Base-by-base conservation (phyloP, 2,113 vertebrate species). In the Eretmochelys imbricata region DNA sequence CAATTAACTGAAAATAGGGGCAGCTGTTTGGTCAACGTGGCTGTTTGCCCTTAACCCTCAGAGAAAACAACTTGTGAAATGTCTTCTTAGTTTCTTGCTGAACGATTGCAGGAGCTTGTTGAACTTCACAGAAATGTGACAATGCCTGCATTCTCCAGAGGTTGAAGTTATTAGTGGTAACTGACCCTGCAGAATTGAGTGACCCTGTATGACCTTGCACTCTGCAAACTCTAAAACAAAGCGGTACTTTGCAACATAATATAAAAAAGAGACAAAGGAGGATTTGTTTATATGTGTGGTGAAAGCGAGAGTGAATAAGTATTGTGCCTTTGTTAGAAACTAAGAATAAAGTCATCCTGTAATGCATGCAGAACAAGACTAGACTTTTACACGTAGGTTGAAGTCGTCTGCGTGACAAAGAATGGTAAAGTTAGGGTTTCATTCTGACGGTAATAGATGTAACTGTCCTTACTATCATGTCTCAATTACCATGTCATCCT, bases 111-210 rank as follows among this genome's bases (percentile, higher is more conserved):
- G 90, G 25, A 88, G 53, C 91, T 89, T 42, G 86, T 91, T 91
- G 96, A 97, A 95, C 97, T 96, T 95, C 87, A 92, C 59, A 97
- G 93, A 89, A 94, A 85, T 2, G 38, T 85, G 88, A 96, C 80
- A 5, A 79, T 85, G 87, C 62, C 5, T 35, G 88, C 0, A 0
- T 94, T 98, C 97, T 97, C 93, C 84, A 93, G 92, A 91, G 89
- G 75, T 89, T 91, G 93, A 89, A 82, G 72, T 93, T 97, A 97
- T 97, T 94, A 94, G 91, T 91, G 88, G 79, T 87, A 17, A n/a
- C 80, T 95, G 90, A 91, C 83, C 89, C 95, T 80, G 0, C 94
- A 93, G 93, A 96, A n/a, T 91, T 75, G 54, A 46, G 17, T 94
- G 85, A 97, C 96, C 94, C 90, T 80, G 81, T 88, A 84, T 98